These are phyloP conservation scores for Pseudomugil gertrudae DNA, from an alignment of 2,797 vertebrate genomes.

Conservation along the genomic window DNA sequence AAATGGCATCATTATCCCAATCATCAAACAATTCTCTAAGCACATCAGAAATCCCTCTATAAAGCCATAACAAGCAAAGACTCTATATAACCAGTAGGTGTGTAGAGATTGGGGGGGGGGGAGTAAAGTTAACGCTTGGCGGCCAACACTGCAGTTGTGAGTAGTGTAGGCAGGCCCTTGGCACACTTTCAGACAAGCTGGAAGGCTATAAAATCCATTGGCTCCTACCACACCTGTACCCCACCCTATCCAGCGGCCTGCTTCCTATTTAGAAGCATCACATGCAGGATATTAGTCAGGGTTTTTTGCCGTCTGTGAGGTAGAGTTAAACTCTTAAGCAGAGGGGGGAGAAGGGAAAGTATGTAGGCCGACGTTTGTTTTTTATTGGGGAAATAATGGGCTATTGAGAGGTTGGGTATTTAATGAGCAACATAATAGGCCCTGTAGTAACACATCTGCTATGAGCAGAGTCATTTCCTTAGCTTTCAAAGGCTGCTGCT, in stretches of 20 bases:
- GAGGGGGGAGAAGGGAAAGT: slow-evolving; percentile 70
- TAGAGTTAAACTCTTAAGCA: slow-evolving; percentile 78
- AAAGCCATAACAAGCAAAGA: slow-evolving; percentile 78
- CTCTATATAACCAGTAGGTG: slow-evolving; percentile 76
- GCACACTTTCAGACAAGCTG: slow-evolving; percentile 83
- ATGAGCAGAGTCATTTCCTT: slow-evolving; percentile 82
- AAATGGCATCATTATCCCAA: slow-evolving; percentile 76
- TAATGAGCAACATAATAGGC: slow-evolving; percentile 87
- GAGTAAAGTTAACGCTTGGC: slow-evolving; percentile 72
- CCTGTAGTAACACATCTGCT: slow-evolving; percentile 86
- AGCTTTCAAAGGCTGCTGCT: slow-evolving; percentile 78
- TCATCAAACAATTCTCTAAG: slow-evolving; percentile 80
- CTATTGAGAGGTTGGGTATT: slow-evolving; percentile 85
- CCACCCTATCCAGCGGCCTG: slow-evolving; percentile 77
- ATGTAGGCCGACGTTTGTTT: slow-evolving; percentile 80
- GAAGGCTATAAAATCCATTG: slow-evolving; percentile 80
- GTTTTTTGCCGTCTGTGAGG: slow-evolving; percentile 81
- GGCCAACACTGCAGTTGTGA: slow-evolving; percentile 57
- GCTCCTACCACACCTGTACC: slow-evolving; percentile 84
- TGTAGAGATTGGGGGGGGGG: slow-evolving; percentile 59
- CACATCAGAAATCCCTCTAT: slow-evolving; percentile 79
- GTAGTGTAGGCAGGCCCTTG: slow-evolving; percentile 76
- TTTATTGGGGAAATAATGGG: slow-evolving; percentile 88
- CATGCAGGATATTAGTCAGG: slow-evolving; percentile 85
- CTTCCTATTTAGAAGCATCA: slow-evolving; percentile 85